Evolutionary conservation across 2,797 vertebrate genomes (phyloP), one percentile per base, ranked within the genome.

Genomic region (Morus bassanus): DNA sequence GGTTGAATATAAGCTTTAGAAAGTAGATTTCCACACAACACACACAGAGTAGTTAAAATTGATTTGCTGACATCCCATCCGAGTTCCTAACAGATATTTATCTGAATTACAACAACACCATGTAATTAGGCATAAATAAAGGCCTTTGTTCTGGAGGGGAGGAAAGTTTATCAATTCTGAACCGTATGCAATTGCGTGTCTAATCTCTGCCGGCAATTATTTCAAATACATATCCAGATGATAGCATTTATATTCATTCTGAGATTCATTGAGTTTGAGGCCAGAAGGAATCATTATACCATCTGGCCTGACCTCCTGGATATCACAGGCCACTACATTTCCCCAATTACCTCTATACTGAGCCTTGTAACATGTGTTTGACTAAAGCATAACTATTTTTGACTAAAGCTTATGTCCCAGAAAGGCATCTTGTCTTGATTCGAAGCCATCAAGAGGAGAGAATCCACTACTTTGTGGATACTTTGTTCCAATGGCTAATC

Each of bases 261-360:
- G 76, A 96, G 89, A 97, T 91, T 94, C 89, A 70, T 3, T 73
- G 96, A 89, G 79, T 86, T 76, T 86, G 76, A 93, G 93, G 74
- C 96, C 94, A 95, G 94, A 97, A 96, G 93, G 92, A 59, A 95
- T 96, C 95, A 94, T 96, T 97, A 86, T 83, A 79, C 95, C 97
- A 97, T 96, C 96, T 97, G 96, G 96, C 59, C 94, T 96, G 93
- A 97, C 95, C 94, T 96, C 76, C 92, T 96, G 93, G 87, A 96
- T 95, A 93, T 91, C 91, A 95, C 89, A 93, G 93, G 85, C 94
- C 95, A 97, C 96, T 97, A 82, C 82, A 79, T 94, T 96, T 97
- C 84, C 87, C 92, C 94, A 97, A 81, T 96, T 97, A 93, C 85
- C 79, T 94, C 87, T 96, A 69, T 43, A 86, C 3, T 27, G 73